Base-by-base conservation (phyloP, 2,888 invertebrate species). In the Myopa testacea region DNA sequence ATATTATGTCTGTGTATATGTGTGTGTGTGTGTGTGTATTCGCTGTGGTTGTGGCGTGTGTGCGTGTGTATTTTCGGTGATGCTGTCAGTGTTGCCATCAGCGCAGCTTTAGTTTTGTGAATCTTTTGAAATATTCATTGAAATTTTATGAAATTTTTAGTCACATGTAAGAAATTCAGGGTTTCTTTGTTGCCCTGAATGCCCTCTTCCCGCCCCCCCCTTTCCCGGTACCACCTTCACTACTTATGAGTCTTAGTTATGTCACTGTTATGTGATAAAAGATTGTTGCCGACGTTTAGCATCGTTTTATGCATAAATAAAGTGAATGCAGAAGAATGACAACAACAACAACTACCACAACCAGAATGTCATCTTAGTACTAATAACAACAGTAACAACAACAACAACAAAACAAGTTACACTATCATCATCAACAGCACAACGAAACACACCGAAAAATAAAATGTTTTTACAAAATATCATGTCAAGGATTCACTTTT, bases 401-500 rank as follows among this genome's bases (percentile, higher is more conserved):
- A 14, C 26, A 19, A 14, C 10, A 63, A 26, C 50, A 26, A 26
- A 26, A 26, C 26, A 2, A 1, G 2, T 26, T 26, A 26, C 26
- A 26, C 26, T 26, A 26, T 26, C 26, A 26, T 26, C 26, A 45
- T 45, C 45, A 45, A 3, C 45, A 10, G 7, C 45, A 45, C 10
- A 6, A 10, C 45, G 10, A 45, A 45, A 45, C 6, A 10, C 45
- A 10, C 6, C 45, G 7, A 19, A 62, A 62, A 62, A 4, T 26
- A 62, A 62, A 62, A 26, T 26, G 34, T 26, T 62, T 26, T 62
- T 19, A 10, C 7, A 10, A 62, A 65, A 38, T 65, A 65, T 34
- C 38, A 37, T 38, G 65, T 65, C 65, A 65, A 65, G 65, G 65
- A 65, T 65, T 19, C 26, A 6, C 16, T 63, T 63, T 63, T 37